A percentile compares a stretch with the other conserved stretches of the same genome.
Evolutionary conservation across 1,140 invertebrate genomes (phyloP).

Genomic region (Lepidotrigona ventralis): DNA sequence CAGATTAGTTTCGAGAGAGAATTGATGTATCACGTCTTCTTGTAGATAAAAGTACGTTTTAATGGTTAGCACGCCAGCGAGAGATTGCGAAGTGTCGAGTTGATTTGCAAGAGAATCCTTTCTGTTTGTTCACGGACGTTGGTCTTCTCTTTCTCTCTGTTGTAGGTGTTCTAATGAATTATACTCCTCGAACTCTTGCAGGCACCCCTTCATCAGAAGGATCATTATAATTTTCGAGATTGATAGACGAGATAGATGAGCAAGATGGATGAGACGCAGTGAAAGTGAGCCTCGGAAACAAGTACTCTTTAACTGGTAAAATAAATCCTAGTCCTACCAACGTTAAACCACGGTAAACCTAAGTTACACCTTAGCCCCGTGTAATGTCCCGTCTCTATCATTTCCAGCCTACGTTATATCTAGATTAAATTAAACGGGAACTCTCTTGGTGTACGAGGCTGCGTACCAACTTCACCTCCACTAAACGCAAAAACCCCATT

Average conservation of each 20-base stretch:
- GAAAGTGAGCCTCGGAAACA: constrained; percentile 29
- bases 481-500: not conserved
- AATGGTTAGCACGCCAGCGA: not conserved
- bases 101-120: constrained; percentile 4
- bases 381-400: constrained; percentile 5
- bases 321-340: constrained; percentile 16
- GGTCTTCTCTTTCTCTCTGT: not conserved
- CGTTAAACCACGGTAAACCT: not conserved
- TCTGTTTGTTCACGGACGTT: constrained; percentile 1
- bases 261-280: constrained; percentile 19
- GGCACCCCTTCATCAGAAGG: not conserved
- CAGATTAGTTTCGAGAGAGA: not conserved
- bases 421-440: constrained; percentile 26
- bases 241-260: constrained; percentile 32
- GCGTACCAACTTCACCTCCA: not conserved
- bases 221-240: constrained; percentile 31
- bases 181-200: constrained; percentile 4
- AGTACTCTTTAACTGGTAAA: constrained; percentile 29
- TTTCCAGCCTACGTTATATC: not conserved
- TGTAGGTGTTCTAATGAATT: constrained; percentile 10
- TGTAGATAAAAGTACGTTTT: not conserved
- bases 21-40: not conserved
- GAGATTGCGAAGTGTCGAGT: not conserved
- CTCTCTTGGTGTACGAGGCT: not conserved
- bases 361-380: constrained; percentile 10